A percentile compares a stretch with the other conserved stretches of the same genome.
These are phyloP conservation scores for Pelosia muscerda DNA, from an alignment of 2,888 invertebrate genomes.

Conservation along the genomic window DNA sequence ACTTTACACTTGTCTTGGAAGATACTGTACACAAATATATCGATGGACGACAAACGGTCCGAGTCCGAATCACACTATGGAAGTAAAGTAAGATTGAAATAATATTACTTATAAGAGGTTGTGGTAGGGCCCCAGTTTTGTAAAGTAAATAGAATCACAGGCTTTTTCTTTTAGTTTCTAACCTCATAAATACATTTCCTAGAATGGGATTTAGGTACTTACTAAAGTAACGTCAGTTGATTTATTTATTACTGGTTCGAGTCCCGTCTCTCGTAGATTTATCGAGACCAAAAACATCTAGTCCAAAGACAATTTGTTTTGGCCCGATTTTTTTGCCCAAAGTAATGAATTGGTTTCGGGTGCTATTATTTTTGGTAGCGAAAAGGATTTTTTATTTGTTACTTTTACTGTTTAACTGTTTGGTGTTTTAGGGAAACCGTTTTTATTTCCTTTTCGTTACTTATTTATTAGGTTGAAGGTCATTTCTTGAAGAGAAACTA, in stretches of 20 bases:
- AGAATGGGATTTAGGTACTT: slow-evolving; percentile 36
- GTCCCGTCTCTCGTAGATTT: slow-evolving; percentile 54
- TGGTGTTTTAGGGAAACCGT: slow-evolving; percentile 12
- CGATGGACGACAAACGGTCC: too few relatives aligned
- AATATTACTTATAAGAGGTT: too few relatives aligned
- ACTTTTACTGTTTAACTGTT: slow-evolving; percentile 19
- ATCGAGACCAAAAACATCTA: slow-evolving; percentile 42
- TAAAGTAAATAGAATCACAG: background rate
- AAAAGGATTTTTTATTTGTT: slow-evolving; percentile 27
- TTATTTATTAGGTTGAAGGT: background rate
- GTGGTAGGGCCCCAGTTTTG: too few relatives aligned
- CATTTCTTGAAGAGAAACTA: background rate
- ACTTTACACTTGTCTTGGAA: too few relatives aligned
- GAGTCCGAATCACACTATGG: too few relatives aligned
- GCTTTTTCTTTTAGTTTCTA: slow-evolving; percentile 14
- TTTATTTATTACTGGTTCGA: slow-evolving; percentile 66
- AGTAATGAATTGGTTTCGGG: slow-evolving; percentile 42
- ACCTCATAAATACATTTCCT: slow-evolving; percentile 35
- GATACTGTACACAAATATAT: too few relatives aligned
- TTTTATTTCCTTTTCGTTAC: slow-evolving; percentile 2
- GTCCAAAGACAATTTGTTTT: slow-evolving; percentile 43
- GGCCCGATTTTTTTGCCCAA: slow-evolving; percentile 36
- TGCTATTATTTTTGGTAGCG: slow-evolving; percentile 27
- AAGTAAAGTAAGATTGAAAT: too few relatives aligned
- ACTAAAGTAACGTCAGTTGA: slow-evolving; percentile 67